Conservation (phyloP, 2,797 vertebrate species). For the Hydrophis major region DNA sequence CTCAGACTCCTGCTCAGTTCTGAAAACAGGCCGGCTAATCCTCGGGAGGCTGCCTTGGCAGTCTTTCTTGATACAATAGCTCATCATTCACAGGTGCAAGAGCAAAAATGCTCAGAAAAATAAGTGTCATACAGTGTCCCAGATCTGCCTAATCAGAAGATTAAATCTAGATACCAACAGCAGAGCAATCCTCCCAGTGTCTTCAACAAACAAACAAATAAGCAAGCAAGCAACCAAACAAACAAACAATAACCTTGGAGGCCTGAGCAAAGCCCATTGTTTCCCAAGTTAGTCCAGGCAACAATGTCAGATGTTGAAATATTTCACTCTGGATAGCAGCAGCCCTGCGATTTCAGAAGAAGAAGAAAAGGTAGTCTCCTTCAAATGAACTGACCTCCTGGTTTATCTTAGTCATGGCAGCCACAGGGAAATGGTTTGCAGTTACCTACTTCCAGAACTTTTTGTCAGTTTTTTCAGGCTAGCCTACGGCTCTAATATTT, state of each 20-base stretch:
- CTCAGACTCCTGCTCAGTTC: background rate
- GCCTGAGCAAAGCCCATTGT: background rate
- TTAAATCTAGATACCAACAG: background rate
- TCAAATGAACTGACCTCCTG: background rate
- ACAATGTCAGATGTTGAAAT: background rate
- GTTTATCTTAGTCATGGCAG: background rate
- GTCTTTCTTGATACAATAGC: background rate
- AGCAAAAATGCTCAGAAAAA: background rate
- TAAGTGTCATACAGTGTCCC: background rate
- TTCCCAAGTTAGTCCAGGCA: background rate
- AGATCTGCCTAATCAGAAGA: background rate
- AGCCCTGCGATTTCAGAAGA: background rate
- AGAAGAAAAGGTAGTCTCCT: background rate
- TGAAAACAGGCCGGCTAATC: background rate
- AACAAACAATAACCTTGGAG: background rate
- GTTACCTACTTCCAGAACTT: background rate
- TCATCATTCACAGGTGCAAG: background rate
- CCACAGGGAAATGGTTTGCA: background rate
- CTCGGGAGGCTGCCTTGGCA: background rate
- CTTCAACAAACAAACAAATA: background rate
- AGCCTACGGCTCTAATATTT: background rate
- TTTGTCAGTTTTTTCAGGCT: background rate
- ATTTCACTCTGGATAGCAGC: background rate
- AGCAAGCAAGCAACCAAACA: background rate
- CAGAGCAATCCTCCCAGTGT: background rate